Base-by-base conservation (phyloP, 2,113 vertebrate species). In the Hystrix brachyura region DNA sequence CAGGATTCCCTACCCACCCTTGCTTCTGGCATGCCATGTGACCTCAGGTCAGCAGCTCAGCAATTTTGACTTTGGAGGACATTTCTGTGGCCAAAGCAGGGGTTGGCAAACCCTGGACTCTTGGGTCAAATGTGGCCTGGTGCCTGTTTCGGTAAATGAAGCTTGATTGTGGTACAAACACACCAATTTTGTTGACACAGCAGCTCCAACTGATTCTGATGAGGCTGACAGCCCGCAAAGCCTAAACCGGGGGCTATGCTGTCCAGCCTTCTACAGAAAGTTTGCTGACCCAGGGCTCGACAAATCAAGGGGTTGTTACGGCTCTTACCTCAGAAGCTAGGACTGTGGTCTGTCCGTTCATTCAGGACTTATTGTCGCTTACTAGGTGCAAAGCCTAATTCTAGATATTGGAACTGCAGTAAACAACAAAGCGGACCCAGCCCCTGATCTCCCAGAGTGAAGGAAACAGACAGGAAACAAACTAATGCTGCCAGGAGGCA, bases 261-360 rank as follows among this genome's bases (percentile, higher is more conserved):
- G 11, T 19, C 15, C 43, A 43, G 15, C 27, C 38, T 80, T 78
- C 82, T 51, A 8, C 18, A 65, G 38, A 82, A 94, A 83, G 27
- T 72, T 90, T n/a, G 27, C 80, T 87, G n/a, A 89, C 27, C 46
- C 57, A 72, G 5, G 6, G 72, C 59, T 79, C 65, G 86, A 53
- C 25, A 86, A 90, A 57, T 62, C 38, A 80, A 43, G 25, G 0
- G 29, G 12, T n/a, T 79, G 2, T 65, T 80, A 14, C 78, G 80
- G 38, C 64, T 89, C 83, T 74, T 90, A 74, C 27, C 43, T 96
- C 92, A 87, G 90, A 93, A 57, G 43, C 82, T 62, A 83, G 34
- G 29, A 62, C 19, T 59, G 8, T 15, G 69, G 48, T 79, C 55
- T 87, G 9, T 88, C 29, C 60, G 23, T 79, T 83, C n/a, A 53